Evolutionary conservation across 1,140 invertebrate species (phyloP), one percentile per base, ranked within the genome.

Genomic region (Hycleus phaleratus): DNA sequence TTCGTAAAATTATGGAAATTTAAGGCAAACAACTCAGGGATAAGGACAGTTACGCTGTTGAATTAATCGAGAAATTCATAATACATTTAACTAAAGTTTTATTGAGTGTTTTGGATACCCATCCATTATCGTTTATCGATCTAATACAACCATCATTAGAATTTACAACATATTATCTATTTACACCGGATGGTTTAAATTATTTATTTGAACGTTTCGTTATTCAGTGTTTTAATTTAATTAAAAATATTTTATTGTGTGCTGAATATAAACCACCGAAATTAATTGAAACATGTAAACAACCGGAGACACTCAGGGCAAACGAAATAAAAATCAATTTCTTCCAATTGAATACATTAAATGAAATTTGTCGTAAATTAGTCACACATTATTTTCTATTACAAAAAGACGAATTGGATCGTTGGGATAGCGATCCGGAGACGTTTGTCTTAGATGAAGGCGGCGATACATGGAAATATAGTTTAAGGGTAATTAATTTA

Each of bases 391-490:
- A 95, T 74, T 93, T 97, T 69, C 78, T 92, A 26, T 78, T 97
- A 9, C 91, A 87, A 3, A 78, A 83, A 52, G 82, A 87, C 49
- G 94, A 97, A 73, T 75, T 97, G 44, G 83, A 87, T 49, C 77
- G 84, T n/a, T 97, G 93, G 94, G 88, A 92, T 68, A 81, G 82
- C 7, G 89, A 95, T 76, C 91, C 93, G 0, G 93, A 97, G 78
- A 86, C 83, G 61, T 96, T 92, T 75, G 87, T 85, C 54, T 83
- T 85, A 51, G 91, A 95, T 71, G 91, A 94, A 75, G 82, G 83
- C 25, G 91, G 91, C 8, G 92, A 96, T 74, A 86, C 88, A 42
- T 95, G 91, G 88, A 95, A 93, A 72, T 97, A 93, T 70, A 91
- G 84, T 66, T 75, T 95, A 46, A 82, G 87, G 79, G 90, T 91